These are phyloP conservation scores for Danio jaintianensis DNA, from an alignment of 2,797 vertebrate species.

Conservation along the genomic window DNA sequence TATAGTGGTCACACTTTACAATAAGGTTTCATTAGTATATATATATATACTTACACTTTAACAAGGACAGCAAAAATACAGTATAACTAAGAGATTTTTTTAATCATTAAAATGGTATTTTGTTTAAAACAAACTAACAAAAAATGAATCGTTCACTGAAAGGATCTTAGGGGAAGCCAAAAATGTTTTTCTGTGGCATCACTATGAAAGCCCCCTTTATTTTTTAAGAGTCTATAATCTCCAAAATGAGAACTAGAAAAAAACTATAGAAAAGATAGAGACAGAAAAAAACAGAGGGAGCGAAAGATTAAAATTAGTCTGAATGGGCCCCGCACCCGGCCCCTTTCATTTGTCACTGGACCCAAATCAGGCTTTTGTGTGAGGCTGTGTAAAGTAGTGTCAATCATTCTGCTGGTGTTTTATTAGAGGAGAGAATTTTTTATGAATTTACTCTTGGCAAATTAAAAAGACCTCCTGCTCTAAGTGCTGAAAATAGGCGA, in stretches of 20 bases:
- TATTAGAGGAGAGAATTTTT: conserved; percentile 60
- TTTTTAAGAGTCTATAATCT: conserved; percentile 18
- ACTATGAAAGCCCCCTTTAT: background rate
- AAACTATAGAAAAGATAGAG: conserved; percentile 20
- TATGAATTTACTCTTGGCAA: conserved; percentile 67
- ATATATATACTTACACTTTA: too few species aligned
- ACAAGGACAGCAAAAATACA: too few species aligned
- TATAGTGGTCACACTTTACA: too few species aligned
- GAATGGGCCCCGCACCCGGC: conserved; percentile 64
- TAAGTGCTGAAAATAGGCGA: conserved; percentile 62
- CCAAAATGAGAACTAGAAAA: conserved; percentile 40
- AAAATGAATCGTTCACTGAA: background rate
- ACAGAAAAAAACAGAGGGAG: conserved; percentile 44
- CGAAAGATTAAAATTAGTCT: conserved; percentile 65
- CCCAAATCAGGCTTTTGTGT: conserved; percentile 67
- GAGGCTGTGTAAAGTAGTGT: conserved; percentile 65
- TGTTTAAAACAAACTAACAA: background rate
- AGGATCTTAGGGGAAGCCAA: background rate
- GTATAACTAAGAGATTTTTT: background rate
- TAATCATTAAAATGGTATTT: background rate
- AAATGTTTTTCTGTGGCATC: background rate
- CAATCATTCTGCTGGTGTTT: conserved; percentile 68
- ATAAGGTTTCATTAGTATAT: too few species aligned
- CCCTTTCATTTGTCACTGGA: conserved; percentile 62
- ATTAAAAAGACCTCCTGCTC: conserved; percentile 64